These are phyloP conservation scores for Plagodis dolabraria DNA, from an alignment of 2,888 invertebrate genomes.

Conservation along the genomic window DNA sequence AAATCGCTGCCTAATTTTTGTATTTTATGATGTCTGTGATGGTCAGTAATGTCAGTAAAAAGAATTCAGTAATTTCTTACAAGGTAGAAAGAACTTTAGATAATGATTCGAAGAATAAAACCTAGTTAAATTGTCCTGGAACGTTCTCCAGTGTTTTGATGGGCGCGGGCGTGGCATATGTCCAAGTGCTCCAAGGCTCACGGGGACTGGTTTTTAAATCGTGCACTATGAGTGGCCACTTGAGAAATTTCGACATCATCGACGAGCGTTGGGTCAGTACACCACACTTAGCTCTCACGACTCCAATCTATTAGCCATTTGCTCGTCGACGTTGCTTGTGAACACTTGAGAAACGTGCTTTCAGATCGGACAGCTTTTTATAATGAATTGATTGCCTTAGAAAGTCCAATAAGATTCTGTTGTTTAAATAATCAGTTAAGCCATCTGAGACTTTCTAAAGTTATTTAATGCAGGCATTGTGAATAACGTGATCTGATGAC, in stretches of 20 bases:
- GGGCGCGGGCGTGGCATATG: constrained; percentile 80
- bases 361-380: constrained; percentile 28
- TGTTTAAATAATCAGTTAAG: constrained; percentile 13
- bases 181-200: constrained; percentile 74
- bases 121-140: constrained; percentile 6
- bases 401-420: constrained; percentile 16
- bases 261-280: constrained; percentile 52
- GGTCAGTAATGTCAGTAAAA: too few relatives aligned
- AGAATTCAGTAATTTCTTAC: too few relatives aligned
- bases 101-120: too few relatives aligned
- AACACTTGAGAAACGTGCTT: constrained; percentile 41
- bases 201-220: constrained; percentile 73
- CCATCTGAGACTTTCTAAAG: constrained; percentile 19
- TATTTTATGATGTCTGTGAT: too few relatives aligned
- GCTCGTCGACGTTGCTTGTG: constrained; percentile 28
- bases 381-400: constrained; percentile 19
- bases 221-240: constrained; percentile 65
- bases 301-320: constrained; percentile 54
- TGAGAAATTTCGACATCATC: constrained; percentile 71
- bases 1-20: constrained; percentile 14
- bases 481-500: constrained; percentile 6
- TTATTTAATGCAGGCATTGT: background rate
- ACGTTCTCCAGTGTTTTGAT: constrained; percentile 59
- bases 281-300: constrained; percentile 49
- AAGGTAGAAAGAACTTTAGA: too few relatives aligned